phyloP scores from a whole-genome alignment of 2,113 vertebrate genomes.

The Pardalotus punctatus region DNA sequence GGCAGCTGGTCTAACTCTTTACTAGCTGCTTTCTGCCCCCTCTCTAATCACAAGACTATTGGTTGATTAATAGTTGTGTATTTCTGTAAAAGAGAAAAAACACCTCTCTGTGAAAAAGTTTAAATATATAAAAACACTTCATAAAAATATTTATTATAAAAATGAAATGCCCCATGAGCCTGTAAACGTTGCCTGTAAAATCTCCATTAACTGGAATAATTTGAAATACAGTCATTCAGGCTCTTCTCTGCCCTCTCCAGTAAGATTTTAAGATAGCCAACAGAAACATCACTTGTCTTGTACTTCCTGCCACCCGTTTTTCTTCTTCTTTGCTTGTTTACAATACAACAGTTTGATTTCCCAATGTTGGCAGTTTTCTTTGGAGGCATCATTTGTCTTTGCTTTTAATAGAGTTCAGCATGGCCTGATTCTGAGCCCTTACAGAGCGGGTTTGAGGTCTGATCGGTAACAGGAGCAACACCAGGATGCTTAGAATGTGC shows the following conservation, averaged over 20 bases:
- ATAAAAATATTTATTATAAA: conserved; percentile 67
- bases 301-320: background rate
- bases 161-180: conserved; percentile 42
- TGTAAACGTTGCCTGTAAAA: conserved; percentile 41
- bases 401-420: conserved; percentile 54
- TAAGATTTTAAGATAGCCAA: conserved; percentile 24
- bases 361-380: background rate
- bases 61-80: conserved; percentile 5
- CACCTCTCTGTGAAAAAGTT: conserved; percentile 39
- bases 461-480: conserved; percentile 75
- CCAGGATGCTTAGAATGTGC: conserved; percentile 88
- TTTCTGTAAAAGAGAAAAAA: conserved; percentile 45
- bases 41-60: background rate
- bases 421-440: conserved; percentile 11
- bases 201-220: background rate
- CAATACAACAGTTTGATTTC: background rate
- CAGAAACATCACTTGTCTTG: background rate
- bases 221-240: conserved; percentile 6
- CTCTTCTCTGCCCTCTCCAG: conserved; percentile 29
- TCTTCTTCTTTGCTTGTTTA: background rate
- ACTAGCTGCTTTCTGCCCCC: background rate
- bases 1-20: background rate
- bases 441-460: conserved; percentile 38
- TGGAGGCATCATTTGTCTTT: conserved; percentile 64
- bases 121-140: conserved; percentile 65